Evolutionary conservation across 1,140 invertebrate species (phyloP), one percentile per base, ranked within the genome.

Genomic region (Achroia grisella): DNA sequence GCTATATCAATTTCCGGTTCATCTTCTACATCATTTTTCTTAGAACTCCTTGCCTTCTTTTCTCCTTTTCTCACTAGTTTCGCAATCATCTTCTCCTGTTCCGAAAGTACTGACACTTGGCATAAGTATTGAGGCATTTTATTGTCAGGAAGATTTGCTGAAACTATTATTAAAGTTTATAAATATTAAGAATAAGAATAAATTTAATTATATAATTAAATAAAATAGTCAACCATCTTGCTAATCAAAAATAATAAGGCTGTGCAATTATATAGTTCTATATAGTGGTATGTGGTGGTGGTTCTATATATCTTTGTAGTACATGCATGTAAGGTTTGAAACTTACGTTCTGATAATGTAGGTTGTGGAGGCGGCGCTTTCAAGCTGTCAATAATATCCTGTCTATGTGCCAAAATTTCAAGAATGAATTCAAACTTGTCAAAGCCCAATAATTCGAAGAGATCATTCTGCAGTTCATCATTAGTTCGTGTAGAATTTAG

Each of bases 41-140:
- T 86, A 37, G 82, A 87, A 40, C 74, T 88, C 44, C 88, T 88
- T 0, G 89, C 88, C 49, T 90, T 93, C 69, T 97, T 98, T 69
- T 97, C 96, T 69, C 97, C 94, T 73, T 96, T 97, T 9, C 95
- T 88, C 6, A 95, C 89, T 76, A 93, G 89, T 74, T 98, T 98
- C 17, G 89, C 87, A 15, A 96, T 66, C 43, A 90, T 79, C 61
- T 93, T 95, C 69, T 98, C 96, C 61, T 93, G 89, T 69, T 93
- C 93, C 3, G 95, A 95, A 64, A 95, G 91, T 13, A 97, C 91
- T 13, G 90, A 93, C 0, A 97, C 93, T 84, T 94, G 91, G 54
- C 90, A 91, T 8, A 91, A 86, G 56, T 91, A 91, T 37, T 88
- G 86, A 1, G 91, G 90, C 71, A 88, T 81, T 63, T 93, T 89